phyloP scores from a whole-genome alignment of 2,888 invertebrate species.

The Lamproptera curius region DNA sequence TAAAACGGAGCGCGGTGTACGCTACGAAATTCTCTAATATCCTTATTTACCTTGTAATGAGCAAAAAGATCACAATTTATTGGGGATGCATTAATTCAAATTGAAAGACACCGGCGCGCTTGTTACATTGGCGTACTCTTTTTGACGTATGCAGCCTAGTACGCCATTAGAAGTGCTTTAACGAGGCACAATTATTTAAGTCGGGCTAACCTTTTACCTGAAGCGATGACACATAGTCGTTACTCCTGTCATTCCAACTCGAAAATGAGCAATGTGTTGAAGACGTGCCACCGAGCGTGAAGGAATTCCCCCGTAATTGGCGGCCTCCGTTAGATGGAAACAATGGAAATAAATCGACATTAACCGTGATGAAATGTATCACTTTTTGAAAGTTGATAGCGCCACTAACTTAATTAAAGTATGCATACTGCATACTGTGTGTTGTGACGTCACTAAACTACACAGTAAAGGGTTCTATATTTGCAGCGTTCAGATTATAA shows the following conservation, averaged over 20 bases:
- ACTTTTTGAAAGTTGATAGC: too few relatives aligned
- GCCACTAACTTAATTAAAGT: too few relatives aligned
- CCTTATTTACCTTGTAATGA: neutral
- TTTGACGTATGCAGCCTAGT: neutral
- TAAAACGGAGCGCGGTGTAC: conserved; percentile 12
- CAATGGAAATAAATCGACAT: too few relatives aligned
- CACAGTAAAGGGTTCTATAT: too few relatives aligned
- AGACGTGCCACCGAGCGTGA: neutral
- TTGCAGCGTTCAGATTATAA: too few relatives aligned
- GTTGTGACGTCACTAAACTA: too few relatives aligned
- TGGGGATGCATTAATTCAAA: neutral
- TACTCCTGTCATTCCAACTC: neutral
- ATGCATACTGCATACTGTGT: too few relatives aligned
- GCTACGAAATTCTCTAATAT: neutral
- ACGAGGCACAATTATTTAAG: neutral
- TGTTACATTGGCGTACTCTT: neutral
- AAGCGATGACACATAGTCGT: neutral
- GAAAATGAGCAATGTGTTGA: neutral
- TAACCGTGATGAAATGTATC: too few relatives aligned
- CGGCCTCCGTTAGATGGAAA: too few relatives aligned
- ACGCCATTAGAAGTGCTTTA: neutral
- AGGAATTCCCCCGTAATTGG: too few relatives aligned
- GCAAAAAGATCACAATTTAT: too few relatives aligned
- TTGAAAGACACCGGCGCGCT: neutral
- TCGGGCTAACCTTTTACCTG: neutral